phyloP scores from a whole-genome alignment of 1,140 invertebrate genomes.

The Meloidogyne hapla region DNA sequence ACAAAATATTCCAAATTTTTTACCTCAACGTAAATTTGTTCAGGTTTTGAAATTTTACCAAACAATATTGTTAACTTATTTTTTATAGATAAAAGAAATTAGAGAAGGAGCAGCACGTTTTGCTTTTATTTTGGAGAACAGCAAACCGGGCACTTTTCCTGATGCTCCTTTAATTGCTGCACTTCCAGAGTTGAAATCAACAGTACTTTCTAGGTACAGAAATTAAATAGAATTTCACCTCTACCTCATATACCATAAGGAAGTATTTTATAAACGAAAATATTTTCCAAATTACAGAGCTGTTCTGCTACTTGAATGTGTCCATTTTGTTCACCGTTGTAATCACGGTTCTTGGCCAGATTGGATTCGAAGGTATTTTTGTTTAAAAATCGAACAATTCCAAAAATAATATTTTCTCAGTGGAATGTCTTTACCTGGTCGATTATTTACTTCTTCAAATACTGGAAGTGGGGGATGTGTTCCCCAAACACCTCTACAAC shows the following conservation, averaged over 20 bases:
- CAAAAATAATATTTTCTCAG: neutral
- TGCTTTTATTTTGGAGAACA: slow-evolving; percentile 86
- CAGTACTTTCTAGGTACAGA: slow-evolving; percentile 24
- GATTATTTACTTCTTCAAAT: slow-evolving; percentile 14
- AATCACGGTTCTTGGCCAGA: slow-evolving; percentile 95
- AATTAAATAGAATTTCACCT: too few species aligned
- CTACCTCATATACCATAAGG: too few species aligned
- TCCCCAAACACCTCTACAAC: slow-evolving; percentile 37
- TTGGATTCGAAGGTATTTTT: slow-evolving; percentile 79
- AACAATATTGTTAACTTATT: neutral
- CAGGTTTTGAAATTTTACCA: slow-evolving; percentile 41
- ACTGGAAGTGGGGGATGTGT: slow-evolving; percentile 63
- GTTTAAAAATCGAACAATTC: slow-evolving; percentile 67
- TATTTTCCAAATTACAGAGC: slow-evolving; percentile 86
- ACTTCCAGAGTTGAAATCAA: slow-evolving; percentile 79
- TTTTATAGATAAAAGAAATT: slow-evolving; percentile 70
- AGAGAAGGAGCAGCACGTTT: slow-evolving; percentile 79
- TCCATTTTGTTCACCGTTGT: slow-evolving; percentile 91
- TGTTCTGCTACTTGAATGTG: slow-evolving; percentile 85
- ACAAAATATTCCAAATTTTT: slow-evolving; percentile 33
- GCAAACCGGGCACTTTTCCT: slow-evolving; percentile 87
- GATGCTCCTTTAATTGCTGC: slow-evolving; percentile 93
- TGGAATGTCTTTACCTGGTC: slow-evolving; percentile 18
- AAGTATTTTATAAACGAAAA: too few species aligned
- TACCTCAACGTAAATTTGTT: slow-evolving; percentile 72